Base-by-base conservation (phyloP, 2,797 vertebrate genomes). In the Sebastes flavidus region DNA sequence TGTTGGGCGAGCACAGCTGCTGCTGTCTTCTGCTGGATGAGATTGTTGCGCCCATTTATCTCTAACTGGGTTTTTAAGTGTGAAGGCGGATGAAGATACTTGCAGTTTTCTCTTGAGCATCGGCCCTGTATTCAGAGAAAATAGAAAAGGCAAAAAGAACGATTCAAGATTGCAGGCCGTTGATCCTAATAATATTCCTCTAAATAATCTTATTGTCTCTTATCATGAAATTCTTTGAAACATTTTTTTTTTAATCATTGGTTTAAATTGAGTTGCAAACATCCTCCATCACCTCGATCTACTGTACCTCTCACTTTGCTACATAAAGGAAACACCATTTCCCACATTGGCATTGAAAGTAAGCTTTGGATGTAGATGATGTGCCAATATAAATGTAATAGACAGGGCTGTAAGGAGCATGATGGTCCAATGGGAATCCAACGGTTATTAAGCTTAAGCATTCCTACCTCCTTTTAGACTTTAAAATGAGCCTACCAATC, bases 21-120 rank as follows among this genome's bases (percentile, higher is more conserved):
- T 74, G 98, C 98, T 1, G 99, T 99, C 95, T 99, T 99, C 92
- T 99, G 99, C 87, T 99, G 99, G 91, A 99, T 99, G 91, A 99
- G 96, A 93, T 99, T 99, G 96, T 99, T 99, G 81, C 99, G 97
- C 75, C 99, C 99, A 83, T 99, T 99, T 93, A 99, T 99, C 95
- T 99, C 98, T 90, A 99, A 94, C 80, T 99, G 99, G 67, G 98
- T 99, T 97, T 99, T 99, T 91, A 99, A 96, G 95, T 99, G 99
- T 65, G 97, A 97, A 60, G 99, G 99, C 77, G 99, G 99, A 92
- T 99, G 99, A 92, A 99, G 98, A 91, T 99, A 99, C 94, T 99
- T 99, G 97, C 99, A 99, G 94, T 99, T 99, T 94, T 99, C 98
- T 94, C 99, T 97, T 69, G 98, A 97, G 92, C 99, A 99, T 79